Evolutionary conservation across 2,113 vertebrate genomes (phyloP), one percentile per base, ranked within the genome.

Genomic region (Tyto alba): DNA sequence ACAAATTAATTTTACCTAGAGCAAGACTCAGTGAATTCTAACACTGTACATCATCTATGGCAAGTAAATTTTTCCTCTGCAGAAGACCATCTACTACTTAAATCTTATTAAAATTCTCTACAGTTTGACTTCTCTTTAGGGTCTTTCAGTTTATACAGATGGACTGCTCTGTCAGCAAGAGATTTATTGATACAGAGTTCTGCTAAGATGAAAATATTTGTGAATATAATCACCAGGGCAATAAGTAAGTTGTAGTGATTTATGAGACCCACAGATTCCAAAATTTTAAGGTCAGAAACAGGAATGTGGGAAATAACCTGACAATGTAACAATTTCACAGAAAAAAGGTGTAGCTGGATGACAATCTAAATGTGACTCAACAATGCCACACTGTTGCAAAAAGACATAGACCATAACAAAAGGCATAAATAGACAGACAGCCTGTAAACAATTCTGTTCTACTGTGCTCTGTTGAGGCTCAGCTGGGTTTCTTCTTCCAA

Each of bases 401-500:
- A 94, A 75, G 14, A 14, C 43, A 81, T 7, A 87, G 20, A 78
- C 41, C 26, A 47, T 47, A 89, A 38, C 5, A 6, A 87, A 95
- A 87, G 4, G 7, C 25, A 95, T 75, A 86, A 95, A 89, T 5
- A 90, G 41, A 36, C 29, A 63, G 38, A 77, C 26, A 86, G 68
- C 6, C 68, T 75, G 53, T 43, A 80, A 95, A 89, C 60, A 78
- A 71, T 63, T 84, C 48, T 84, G 38, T 67, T 95, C 48, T 79
- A 21, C 23, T 72, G 55, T 59, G 59, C 68, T 87, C 72, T 92
- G n/a, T 89, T 90, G 81, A 92, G 86, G 47, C 26, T 89, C 80
- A 89, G 89, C 56, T 89, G 86, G 89, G 40, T 78, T 95, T 87
- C 80, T 75, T 75, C 88, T 91, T 78, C 40, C 89, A 95, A 81